Evolutionary conservation across 2,888 invertebrate species (phyloP).

Genomic region (Cryptosula pallasiana): DNA sequence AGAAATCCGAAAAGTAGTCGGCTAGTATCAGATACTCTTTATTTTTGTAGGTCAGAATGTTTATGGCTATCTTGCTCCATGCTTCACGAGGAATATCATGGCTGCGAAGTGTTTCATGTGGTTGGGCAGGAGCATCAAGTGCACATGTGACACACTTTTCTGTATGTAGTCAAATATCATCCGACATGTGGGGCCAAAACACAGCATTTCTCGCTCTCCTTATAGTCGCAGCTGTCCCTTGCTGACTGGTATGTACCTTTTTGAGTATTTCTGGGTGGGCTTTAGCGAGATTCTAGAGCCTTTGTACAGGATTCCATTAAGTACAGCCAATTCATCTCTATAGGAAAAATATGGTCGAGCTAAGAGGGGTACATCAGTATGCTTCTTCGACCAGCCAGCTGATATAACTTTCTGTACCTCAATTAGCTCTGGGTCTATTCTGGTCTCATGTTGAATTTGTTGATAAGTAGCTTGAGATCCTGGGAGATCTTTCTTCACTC

Average conservation of each 20-base stretch:
- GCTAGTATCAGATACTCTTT: constrained; percentile 4
- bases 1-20: constrained; percentile 4
- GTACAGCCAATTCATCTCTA: neutral
- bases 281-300: no score
- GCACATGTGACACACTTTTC: neutral
- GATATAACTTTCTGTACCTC: neutral
- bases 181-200: neutral
- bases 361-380: neutral
- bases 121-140: neutral
- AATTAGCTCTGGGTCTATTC: neutral
- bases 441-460: neutral
- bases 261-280: neutral
- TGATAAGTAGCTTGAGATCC: neutral
- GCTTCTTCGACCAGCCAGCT: neutral
- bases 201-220: neutral
- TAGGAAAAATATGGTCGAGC: neutral
- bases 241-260: neutral
- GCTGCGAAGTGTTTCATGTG: neutral
- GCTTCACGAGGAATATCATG: neutral
- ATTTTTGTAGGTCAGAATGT: neutral
- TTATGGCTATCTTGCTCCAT: neutral
- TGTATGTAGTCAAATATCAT: neutral
- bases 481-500: neutral
- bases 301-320: neutral
- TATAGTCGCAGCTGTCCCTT: neutral